A percentile compares a stretch with the other conserved stretches of the same genome.
phyloP scores from a whole-genome alignment of 2,797 vertebrate species.

The Acrocephalus scirpaceus region DNA sequence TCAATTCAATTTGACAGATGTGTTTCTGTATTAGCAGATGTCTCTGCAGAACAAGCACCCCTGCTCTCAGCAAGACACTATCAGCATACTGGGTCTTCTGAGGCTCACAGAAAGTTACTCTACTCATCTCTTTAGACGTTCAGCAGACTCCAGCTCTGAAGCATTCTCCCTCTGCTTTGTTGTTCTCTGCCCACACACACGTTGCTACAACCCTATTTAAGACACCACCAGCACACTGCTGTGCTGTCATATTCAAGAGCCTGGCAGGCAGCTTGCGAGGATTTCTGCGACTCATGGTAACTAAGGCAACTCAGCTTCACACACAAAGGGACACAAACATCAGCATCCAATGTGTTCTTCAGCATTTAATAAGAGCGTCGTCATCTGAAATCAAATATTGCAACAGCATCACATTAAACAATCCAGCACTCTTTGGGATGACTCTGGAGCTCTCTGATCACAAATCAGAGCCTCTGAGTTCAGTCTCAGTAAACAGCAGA shows the following conservation, averaged over 20 bases:
- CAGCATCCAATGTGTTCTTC: neutral
- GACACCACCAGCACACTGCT: constrained; percentile 29
- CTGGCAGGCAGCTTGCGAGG: neutral
- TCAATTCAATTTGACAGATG: neutral
- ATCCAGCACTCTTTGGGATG: neutral
- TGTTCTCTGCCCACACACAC: constrained; percentile 39
- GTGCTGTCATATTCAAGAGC: constrained; percentile 12
- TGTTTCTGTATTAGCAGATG: neutral
- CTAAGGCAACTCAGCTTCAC: constrained; percentile 56
- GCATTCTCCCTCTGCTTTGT: constrained; percentile 27
- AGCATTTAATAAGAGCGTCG: neutral
- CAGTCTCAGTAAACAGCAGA: neutral
- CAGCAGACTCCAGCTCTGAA: constrained; percentile 10
- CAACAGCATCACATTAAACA: neutral
- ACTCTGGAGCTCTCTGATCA: neutral
- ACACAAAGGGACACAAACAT: constrained; percentile 5
- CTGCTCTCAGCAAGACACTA: neutral
- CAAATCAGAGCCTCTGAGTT: neutral
- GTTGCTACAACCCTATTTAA: constrained; percentile 17
- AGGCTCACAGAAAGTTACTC: constrained; percentile 31
- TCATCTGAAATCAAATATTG: constrained; percentile 1
- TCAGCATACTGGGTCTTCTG: neutral
- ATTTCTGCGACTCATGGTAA: constrained; percentile 31
- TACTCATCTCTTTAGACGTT: constrained; percentile 8
- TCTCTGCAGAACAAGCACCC: neutral